Evolutionary conservation across 1,140 invertebrate species (phyloP).

Genomic region (Mylabris phalerata): DNA sequence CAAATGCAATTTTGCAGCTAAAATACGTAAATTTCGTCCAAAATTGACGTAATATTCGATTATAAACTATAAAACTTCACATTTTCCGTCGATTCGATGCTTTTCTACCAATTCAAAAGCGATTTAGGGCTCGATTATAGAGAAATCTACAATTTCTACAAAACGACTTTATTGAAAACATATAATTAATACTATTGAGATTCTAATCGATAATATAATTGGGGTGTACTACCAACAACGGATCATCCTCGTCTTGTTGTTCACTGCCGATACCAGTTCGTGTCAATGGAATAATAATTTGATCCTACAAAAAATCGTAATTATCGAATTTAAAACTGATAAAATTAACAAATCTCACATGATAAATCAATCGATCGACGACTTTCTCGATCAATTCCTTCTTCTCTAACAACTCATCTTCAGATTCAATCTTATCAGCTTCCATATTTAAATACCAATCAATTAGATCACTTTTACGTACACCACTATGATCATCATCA

Average conservation of each 20-base stretch:
- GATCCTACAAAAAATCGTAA: slow-evolving; percentile 58
- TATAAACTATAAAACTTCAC: no score
- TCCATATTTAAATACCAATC: slow-evolving; percentile 93
- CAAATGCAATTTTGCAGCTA: no score
- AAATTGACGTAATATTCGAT: no score
- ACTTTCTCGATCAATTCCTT: slow-evolving; percentile 93
- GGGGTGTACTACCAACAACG: slow-evolving; percentile 88
- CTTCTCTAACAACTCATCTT: slow-evolving; percentile 83
- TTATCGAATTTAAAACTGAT: not conserved
- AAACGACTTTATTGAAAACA: no score
- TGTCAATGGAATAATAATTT: slow-evolving; percentile 85
- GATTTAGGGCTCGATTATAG: no score
- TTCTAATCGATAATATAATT: slow-evolving; percentile 77
- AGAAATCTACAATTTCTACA: no score
- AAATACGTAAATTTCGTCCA: no score
- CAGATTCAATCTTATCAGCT: slow-evolving; percentile 79
- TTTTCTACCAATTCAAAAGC: no score
- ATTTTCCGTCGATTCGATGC: no score
- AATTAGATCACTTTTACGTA: slow-evolving; percentile 77
- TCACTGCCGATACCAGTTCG: slow-evolving; percentile 47
- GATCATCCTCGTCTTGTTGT: slow-evolving; percentile 69
- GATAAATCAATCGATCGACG: slow-evolving; percentile 85
- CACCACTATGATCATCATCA: slow-evolving; percentile 55
- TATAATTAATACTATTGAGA: no score
- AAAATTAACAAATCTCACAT: slow-evolving; percentile 53